A percentile compares a stretch with the other conserved stretches of the same genome.
Evolutionary conservation across 2,888 invertebrate species (phyloP).

Genomic region (Pristionchus entomophagus): DNA sequence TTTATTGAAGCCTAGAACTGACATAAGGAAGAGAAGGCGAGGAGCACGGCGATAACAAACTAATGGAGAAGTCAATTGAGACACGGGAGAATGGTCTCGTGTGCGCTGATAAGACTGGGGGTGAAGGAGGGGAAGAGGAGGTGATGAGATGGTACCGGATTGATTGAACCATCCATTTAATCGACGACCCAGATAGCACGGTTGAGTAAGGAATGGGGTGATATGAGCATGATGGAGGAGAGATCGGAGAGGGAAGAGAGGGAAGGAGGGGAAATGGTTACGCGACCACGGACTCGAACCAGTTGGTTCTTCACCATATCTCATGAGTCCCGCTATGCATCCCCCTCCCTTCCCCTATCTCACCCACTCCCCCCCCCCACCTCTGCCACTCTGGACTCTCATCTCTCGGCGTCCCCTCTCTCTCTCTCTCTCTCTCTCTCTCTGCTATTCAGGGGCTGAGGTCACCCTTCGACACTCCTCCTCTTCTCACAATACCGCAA

Average conservation of each 20-base stretch:
- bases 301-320: constrained; percentile 22
- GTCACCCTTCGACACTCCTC: constrained; percentile 1
- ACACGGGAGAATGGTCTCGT: constrained; percentile 1
- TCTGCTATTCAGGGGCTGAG: not conserved
- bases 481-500: not conserved
- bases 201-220: constrained; percentile 37
- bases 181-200: constrained; percentile 31
- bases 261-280: constrained; percentile 15
- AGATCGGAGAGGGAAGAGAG: not conserved
- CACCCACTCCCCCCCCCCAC: not conserved
- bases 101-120: constrained; percentile 18
- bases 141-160: not conserved
- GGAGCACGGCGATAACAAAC: not conserved
- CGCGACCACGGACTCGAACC: not conserved
- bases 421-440: no score
- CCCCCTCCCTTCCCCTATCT: not conserved
- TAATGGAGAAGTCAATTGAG: not conserved
- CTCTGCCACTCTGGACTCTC: not conserved
- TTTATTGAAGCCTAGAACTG: no score
- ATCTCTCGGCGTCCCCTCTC: constrained; percentile 4
- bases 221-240: constrained; percentile 34
- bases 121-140: not conserved
- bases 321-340: constrained; percentile 34
- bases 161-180: constrained; percentile 29
- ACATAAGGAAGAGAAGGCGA: not conserved